Evolutionary conservation across 1,140 invertebrate species (phyloP), one percentile per base, ranked within the genome.

Genomic region (Paracyclopina nana): DNA sequence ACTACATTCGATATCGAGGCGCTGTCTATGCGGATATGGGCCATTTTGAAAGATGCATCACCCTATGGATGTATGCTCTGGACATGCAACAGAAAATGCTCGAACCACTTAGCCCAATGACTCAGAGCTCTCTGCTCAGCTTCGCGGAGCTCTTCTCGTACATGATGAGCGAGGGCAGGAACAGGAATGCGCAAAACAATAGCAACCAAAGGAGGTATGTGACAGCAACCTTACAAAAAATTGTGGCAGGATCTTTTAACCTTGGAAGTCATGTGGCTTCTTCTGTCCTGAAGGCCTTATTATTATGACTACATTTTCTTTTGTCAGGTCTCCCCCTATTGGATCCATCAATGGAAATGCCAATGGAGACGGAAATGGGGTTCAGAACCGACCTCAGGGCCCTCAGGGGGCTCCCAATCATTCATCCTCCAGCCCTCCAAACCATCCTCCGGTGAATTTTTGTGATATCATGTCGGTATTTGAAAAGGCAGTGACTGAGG

Each of bases 121-220:
- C 87, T 11, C 86, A 92, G 65, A 86, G 80, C 60, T 84, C 80
- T 52, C 72, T 94, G 20, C 77, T 88, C 59, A 87, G 83, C 56
- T 94, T 95, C 65, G 85, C 84, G 1, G 87, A 95, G 68, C 70
- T 95, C 1, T 96, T 95, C 66, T 82, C 80, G 49, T 92, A 86
- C 62, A 91, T 94, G 83, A 78, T 87, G 61, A 77, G 74, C 9
- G 81, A 76, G 46, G 54, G 52, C 6, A 52, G 55, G 6, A 54
- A 54, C 18, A 49, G 49, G n/a, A n/a, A n/a, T n/a, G n/a, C n/a
- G n/a, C n/a, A n/a, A n/a, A n/a, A 31, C 30, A 31, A 31, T n/a
- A 12, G n/a, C 12, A 12, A 31, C n/a, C 30, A 31, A 12, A 12
- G n/a, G 30, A n/a, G n/a, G 29, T 49, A 50, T 14, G 28, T 46